Conservation (phyloP, 2,888 invertebrate species). For the Agrenia bidenticulata region DNA sequence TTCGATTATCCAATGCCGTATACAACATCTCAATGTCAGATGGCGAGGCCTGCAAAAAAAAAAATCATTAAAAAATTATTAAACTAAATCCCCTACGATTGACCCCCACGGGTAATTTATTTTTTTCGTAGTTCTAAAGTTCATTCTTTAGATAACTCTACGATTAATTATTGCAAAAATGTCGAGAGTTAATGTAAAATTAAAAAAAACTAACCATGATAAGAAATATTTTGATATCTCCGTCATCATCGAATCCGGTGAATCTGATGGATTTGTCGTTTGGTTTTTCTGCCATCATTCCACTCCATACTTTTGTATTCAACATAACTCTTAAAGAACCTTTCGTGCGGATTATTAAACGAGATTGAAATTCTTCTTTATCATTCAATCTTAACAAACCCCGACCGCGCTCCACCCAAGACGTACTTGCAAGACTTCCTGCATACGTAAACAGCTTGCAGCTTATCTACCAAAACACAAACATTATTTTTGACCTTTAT, state of each 20-base stretch:
- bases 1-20: slow-evolving; percentile 36
- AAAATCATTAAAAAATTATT: too few relatives aligned
- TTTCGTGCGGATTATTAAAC: slow-evolving; percentile 83
- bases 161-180: not conserved
- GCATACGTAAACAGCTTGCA: not conserved
- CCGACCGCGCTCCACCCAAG: slow-evolving; percentile 89
- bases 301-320: slow-evolving; percentile 90
- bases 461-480: too few relatives aligned
- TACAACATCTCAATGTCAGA: slow-evolving; percentile 35
- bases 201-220: slow-evolving; percentile 66
- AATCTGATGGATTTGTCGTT: slow-evolving; percentile 83
- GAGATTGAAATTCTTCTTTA: slow-evolving; percentile 59
- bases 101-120: too few relatives aligned
- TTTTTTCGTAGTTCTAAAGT: too few relatives aligned
- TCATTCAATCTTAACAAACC: slow-evolving; percentile 87
- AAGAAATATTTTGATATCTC: slow-evolving; percentile 78
- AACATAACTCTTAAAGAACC: slow-evolving; percentile 86
- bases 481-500: not conserved
- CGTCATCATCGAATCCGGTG: slow-evolving; percentile 58
- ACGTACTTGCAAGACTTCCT: too few relatives aligned
- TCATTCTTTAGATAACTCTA: slow-evolving; percentile 1
- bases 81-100: too few relatives aligned
- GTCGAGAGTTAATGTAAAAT: not conserved
- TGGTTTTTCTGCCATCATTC: slow-evolving; percentile 85
- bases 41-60: slow-evolving; percentile 20